A percentile compares a stretch with the other conserved stretches of the same genome.
These are phyloP conservation scores for Meda fulgida DNA, from an alignment of 2,797 vertebrate genomes.

Conservation along the genomic window DNA sequence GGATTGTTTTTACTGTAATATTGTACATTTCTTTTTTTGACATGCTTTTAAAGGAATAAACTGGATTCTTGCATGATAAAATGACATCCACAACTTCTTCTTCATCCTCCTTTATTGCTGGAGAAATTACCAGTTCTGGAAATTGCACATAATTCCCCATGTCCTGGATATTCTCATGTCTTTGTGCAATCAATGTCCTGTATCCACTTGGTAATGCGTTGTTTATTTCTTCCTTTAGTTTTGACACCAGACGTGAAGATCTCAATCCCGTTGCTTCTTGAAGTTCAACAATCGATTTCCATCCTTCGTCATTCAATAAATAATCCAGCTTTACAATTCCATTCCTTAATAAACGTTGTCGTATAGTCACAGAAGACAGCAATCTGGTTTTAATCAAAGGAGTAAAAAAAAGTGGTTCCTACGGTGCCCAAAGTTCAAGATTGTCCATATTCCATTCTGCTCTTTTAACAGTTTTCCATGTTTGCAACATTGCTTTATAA, in stretches of 20 bases:
- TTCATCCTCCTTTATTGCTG: background rate
- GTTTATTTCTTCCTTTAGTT: background rate
- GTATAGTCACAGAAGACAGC: background rate
- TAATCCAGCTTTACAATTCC: background rate
- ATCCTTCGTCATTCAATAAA: no score
- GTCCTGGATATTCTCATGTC: background rate
- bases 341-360: no score
- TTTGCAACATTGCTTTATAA: no score
- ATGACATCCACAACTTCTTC: background rate
- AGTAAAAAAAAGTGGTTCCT: background rate
- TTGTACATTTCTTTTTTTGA: background rate
- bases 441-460: no score
- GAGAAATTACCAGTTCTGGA: background rate
- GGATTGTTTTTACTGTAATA: background rate
- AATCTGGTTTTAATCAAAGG: background rate
- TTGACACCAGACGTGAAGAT: background rate
- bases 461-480: no score
- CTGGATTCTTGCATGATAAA: background rate
- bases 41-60: background rate
- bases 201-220: background rate
- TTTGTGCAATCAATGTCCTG: background rate
- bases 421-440: no score
- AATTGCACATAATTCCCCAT: background rate
- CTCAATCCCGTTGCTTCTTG: background rate
- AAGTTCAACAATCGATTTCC: background rate